Conservation (phyloP, 2,113 vertebrate species). For the Notothenia rossii region DNA sequence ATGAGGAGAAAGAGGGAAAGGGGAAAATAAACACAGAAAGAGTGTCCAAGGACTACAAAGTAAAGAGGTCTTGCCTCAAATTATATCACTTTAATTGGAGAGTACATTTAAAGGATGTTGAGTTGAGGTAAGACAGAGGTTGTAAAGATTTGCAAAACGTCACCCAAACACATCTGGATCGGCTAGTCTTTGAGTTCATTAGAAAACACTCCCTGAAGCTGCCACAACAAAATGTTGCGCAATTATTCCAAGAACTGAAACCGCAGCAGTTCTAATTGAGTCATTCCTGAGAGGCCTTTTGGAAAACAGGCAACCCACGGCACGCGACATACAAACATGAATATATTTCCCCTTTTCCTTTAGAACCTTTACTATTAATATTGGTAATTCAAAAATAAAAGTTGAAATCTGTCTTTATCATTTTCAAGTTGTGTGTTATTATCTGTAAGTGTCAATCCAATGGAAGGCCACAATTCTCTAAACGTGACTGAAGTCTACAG, state of each 20-base stretch:
- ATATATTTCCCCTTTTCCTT: background rate
- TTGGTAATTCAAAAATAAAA: background rate
- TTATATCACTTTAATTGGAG: constrained; percentile 47
- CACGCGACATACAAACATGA: background rate
- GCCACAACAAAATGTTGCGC: constrained; percentile 52
- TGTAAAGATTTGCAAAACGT: constrained; percentile 42
- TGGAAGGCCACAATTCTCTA: too few species aligned
- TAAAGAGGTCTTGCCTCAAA: constrained; percentile 26
- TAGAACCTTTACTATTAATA: background rate
- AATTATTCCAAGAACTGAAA: constrained; percentile 44
- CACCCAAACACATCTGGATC: constrained; percentile 48
- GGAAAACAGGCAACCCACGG: background rate
- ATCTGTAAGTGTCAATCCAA: too few species aligned
- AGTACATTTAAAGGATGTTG: constrained; percentile 17
- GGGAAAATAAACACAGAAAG: background rate
- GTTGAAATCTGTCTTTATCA: too few species aligned
- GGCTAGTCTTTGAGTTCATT: constrained; percentile 17
- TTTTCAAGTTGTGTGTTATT: too few species aligned
- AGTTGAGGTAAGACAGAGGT: constrained; percentile 19
- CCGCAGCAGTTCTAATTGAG: constrained; percentile 14
- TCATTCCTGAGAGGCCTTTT: constrained; percentile 15
- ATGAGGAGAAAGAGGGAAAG: background rate
- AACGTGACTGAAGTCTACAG: too few species aligned
- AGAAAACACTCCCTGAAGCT: constrained; percentile 41
- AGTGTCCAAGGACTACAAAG: background rate